These are phyloP conservation scores for Leiothrix lutea DNA, from an alignment of 2,113 vertebrate genomes.

Conservation along the genomic window DNA sequence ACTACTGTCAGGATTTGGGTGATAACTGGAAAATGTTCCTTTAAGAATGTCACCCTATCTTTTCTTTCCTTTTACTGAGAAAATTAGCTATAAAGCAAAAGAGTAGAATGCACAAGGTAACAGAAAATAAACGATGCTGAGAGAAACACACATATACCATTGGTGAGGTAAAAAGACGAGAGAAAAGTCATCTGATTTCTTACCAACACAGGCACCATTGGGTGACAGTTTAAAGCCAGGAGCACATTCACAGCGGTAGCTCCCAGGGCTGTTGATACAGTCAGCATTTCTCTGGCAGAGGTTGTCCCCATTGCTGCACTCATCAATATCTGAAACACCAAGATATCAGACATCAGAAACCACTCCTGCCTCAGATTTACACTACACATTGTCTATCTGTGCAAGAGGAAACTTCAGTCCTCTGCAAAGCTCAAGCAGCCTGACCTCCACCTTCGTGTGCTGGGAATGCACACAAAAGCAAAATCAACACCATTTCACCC, in stretches of 20 bases:
- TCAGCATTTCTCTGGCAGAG: conserved; percentile 85
- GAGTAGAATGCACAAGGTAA: not conserved
- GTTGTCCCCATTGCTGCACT: conserved; percentile 80
- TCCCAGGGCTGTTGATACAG: conserved; percentile 86
- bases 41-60: not conserved
- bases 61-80: not conserved
- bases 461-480: not conserved
- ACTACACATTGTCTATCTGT: not conserved
- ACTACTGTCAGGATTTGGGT: not conserved
- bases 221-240: conserved; percentile 82
- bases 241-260: conserved; percentile 85
- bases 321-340: conserved; percentile 81
- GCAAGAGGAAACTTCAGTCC: not conserved
- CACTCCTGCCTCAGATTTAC: not conserved
- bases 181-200: not conserved
- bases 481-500: not conserved
- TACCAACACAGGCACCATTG: conserved; percentile 82
- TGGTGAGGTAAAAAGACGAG: not conserved
- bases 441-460: not conserved
- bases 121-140: not conserved
- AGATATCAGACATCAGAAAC: not conserved
- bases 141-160: not conserved
- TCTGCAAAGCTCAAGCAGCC: not conserved
- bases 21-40: not conserved
- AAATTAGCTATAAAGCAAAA: not conserved